phyloP scores from a whole-genome alignment of 2,797 vertebrate species.

The Lepidocolaptes lacrymiger region DNA sequence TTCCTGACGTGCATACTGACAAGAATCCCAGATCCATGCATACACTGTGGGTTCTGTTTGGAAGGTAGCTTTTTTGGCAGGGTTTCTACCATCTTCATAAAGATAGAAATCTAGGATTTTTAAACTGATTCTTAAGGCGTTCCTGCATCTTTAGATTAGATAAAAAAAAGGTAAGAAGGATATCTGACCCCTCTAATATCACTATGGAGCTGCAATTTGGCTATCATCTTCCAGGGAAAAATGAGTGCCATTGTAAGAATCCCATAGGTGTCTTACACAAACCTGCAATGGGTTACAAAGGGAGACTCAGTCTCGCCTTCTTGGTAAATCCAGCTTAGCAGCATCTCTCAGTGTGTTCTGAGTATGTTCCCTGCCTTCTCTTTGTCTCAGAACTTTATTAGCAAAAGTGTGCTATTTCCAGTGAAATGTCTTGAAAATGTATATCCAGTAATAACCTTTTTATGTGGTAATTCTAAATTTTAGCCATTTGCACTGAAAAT shows the following conservation, averaged over 20 bases:
- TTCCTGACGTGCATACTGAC: background rate
- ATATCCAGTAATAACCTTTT: background rate
- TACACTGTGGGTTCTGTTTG: background rate
- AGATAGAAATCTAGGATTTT: background rate
- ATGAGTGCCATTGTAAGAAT: background rate
- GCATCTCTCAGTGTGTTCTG: background rate
- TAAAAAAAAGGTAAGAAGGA: background rate
- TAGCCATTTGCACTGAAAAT: background rate
- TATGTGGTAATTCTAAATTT: background rate
- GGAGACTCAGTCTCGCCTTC: background rate
- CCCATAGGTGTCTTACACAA: background rate
- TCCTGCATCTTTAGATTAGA: background rate
- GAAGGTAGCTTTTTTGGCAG: background rate
- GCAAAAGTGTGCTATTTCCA: background rate
- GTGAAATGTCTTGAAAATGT: background rate
- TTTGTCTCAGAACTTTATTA: background rate
- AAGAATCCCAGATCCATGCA: background rate
- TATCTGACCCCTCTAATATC: background rate
- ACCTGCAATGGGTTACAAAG: fast-evolving
- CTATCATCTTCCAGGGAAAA: background rate
- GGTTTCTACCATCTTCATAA: background rate
- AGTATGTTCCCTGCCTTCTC: background rate
- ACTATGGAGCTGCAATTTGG: background rate
- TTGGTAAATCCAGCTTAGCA: background rate
- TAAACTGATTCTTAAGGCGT: background rate